Conservation (phyloP, 2,888 invertebrate species). For the Ophraella communa region DNA sequence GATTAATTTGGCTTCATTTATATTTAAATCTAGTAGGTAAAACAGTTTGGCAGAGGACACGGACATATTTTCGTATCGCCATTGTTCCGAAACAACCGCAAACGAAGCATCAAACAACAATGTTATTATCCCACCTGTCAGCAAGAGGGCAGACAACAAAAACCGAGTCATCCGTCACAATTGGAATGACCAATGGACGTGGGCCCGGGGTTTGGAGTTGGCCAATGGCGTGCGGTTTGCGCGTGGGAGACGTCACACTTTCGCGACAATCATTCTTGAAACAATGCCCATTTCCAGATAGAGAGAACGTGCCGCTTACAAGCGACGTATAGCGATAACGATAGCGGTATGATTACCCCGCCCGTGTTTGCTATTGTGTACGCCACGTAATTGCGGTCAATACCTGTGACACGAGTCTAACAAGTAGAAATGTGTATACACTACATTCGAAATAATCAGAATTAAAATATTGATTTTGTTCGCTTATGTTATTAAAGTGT, state of each 20-base stretch:
- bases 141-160: conserved; percentile 48
- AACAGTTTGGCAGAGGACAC: conserved; percentile 32
- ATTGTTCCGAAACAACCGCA: conserved; percentile 46
- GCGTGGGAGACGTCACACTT: conserved; percentile 57
- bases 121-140: conserved; percentile 58
- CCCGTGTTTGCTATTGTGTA: background rate
- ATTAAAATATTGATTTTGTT: no score
- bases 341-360: background rate
- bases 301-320: conserved; percentile 16
- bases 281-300: conserved; percentile 40
- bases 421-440: background rate
- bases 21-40: background rate
- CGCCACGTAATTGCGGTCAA: background rate
- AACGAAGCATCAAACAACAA: conserved; percentile 24
- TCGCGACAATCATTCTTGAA: conserved; percentile 44
- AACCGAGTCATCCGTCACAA: conserved; percentile 55
- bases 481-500: no score
- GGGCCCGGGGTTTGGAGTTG: conserved; percentile 47
- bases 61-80: conserved; percentile 50
- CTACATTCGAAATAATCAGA: no score
- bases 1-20: background rate
- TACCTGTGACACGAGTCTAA: background rate
- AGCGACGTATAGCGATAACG: conserved; percentile 1
- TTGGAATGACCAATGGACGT: conserved; percentile 52
- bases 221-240: conserved; percentile 56